Evolutionary conservation across 2,797 vertebrate genomes (phyloP).

Genomic region (Xerus rutilus): DNA sequence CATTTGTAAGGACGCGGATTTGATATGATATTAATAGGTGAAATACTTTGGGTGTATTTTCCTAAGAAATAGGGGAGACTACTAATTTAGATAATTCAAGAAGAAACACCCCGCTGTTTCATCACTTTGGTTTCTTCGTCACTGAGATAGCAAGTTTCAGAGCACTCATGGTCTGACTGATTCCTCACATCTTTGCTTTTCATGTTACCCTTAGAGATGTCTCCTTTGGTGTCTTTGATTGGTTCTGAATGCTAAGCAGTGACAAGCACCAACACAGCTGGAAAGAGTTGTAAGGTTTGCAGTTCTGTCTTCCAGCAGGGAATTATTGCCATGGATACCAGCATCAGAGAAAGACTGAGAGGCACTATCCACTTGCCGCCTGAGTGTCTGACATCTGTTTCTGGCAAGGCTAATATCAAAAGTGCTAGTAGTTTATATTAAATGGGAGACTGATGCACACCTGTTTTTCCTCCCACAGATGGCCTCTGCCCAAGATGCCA

Average conservation of each 20-base stretch:
- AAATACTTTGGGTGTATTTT: not conserved
- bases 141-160: conserved; percentile 20
- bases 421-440: conserved; percentile 9
- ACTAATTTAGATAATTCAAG: not conserved
- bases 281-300: conserved; percentile 69
- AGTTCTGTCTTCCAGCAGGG: conserved; percentile 50
- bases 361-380: conserved; percentile 45
- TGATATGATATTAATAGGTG: not conserved
- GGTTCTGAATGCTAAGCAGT: conserved; percentile 58
- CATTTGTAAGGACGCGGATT: not conserved
- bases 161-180: not conserved
- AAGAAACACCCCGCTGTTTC: not conserved
- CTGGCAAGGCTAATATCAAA: conserved; percentile 73
- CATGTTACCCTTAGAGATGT: conserved; percentile 35
- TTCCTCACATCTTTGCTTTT: conserved; percentile 51
- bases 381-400: conserved; percentile 63
- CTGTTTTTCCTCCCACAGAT: conserved; percentile 90
- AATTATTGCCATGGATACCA: conserved; percentile 73
- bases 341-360: conserved; percentile 51
- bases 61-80: not conserved
- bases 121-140: not conserved
- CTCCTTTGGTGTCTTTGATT: conserved; percentile 75
- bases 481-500: conserved; percentile 95
- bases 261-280: conserved; percentile 74
- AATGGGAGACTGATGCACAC: conserved; percentile 30